Evolutionary conservation across 2,888 invertebrate species (phyloP).

Genomic region (Drosophila cognata): DNA sequence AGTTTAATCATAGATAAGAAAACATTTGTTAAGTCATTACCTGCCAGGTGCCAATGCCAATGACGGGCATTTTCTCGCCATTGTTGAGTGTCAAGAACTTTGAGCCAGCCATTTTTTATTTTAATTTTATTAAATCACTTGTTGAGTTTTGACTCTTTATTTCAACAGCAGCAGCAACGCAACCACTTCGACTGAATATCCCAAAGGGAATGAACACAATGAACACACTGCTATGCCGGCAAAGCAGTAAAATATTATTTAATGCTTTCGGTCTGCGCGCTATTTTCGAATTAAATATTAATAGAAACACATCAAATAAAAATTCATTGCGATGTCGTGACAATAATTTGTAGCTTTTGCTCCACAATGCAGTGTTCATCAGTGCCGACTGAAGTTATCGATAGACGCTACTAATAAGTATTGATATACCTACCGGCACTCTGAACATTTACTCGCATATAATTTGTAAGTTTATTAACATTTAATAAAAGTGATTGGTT

Average conservation of each 20-base stretch:
- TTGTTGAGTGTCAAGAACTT: slow-evolving; percentile 84
- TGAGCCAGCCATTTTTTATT: slow-evolving; percentile 39
- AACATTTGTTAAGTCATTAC: slow-evolving; percentile 84
- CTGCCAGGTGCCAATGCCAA: slow-evolving; percentile 93
- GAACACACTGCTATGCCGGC: slow-evolving; percentile 10
- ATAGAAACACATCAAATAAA: neutral
- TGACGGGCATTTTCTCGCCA: slow-evolving; percentile 89
- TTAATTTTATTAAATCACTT: slow-evolving; percentile 21
- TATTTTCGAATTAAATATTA: neutral
- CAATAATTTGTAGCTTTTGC: neutral
- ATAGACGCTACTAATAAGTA: neutral
- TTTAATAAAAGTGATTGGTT: neutral
- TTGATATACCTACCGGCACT: slow-evolving; percentile 26
- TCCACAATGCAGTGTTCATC: slow-evolving; percentile 19
- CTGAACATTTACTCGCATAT: slow-evolving; percentile 7
- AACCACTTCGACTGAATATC: slow-evolving; percentile 21
- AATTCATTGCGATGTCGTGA: neutral
- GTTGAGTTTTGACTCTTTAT: slow-evolving; percentile 16
- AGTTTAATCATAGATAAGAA: neutral
- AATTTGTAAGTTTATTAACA: slow-evolving; percentile 31
- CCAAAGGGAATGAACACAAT: slow-evolving; percentile 7
- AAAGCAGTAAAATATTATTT: neutral
- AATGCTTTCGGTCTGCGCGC: neutral
- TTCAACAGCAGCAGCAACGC: slow-evolving; percentile 1
- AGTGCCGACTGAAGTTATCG: slow-evolving; percentile 24